phyloP scores from a whole-genome alignment of 2,113 vertebrate species.

The Rhinolophus ferrumequinum region DNA sequence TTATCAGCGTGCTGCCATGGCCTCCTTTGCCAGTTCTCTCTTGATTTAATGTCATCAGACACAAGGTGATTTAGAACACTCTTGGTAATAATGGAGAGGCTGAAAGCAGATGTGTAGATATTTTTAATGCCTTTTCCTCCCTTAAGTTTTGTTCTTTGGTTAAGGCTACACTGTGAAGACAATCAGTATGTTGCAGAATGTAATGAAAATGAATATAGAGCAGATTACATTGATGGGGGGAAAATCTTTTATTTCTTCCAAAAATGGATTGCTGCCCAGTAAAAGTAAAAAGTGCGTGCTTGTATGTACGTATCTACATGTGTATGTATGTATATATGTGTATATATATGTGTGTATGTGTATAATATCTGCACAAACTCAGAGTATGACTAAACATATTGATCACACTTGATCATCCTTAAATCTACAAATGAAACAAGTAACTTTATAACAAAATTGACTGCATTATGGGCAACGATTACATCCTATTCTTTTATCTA shows the following conservation, averaged over 20 bases:
- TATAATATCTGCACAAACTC: neutral
- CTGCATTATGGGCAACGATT: neutral
- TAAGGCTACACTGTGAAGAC: conserved; percentile 71
- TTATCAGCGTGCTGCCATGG: conserved; percentile 32
- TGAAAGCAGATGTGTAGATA: conserved; percentile 58
- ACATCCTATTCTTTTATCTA: neutral
- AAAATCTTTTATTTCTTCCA: neutral
- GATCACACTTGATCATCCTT: neutral
- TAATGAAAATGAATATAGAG: conserved; percentile 77
- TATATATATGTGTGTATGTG: neutral
- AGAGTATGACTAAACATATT: neutral
- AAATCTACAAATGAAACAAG: neutral
- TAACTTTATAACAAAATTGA: neutral
- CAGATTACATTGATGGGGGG: conserved; percentile 66
- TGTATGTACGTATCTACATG: neutral
- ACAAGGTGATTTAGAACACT: conserved; percentile 78
- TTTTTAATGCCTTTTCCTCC: conserved; percentile 66
- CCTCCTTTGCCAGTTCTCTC: conserved; percentile 63
- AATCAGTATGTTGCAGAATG: conserved; percentile 73
- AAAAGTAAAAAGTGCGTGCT: conserved; percentile 12
- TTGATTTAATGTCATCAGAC: conserved; percentile 77
- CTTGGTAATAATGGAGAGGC: conserved; percentile 73
- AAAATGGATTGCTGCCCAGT: conserved; percentile 69
- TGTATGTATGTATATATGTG: neutral
- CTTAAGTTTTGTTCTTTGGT: conserved; percentile 63